Evolutionary conservation across 2,113 vertebrate species (phyloP), one percentile per base, ranked within the genome.

Genomic region (Fregata magnificens): DNA sequence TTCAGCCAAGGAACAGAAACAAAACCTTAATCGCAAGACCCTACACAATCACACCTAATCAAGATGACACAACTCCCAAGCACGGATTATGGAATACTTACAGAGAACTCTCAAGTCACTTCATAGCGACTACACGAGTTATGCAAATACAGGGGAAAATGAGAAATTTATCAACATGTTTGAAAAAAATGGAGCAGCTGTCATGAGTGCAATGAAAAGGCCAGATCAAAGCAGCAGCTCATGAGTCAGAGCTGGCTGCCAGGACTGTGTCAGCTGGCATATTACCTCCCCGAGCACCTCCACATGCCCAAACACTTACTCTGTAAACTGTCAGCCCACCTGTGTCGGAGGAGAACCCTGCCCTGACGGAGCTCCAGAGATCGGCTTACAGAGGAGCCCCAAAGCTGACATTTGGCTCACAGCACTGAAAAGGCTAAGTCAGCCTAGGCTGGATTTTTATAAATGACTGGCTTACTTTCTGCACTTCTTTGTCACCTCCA

Each of bases 241-340:
- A 15, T 42, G 85, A 94, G 85, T 53, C 90, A 88, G 86, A 94
- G 79, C 38, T 53, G 78, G 62, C 87, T 96, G 96, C 85, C 95
- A 96, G 58, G 44, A 28, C 49, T 56, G 44, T 93, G 87, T 85
- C 95, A 96, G 50, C 56, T 90, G 90, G 95, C 70, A 65, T 94
- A 45, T 90, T 93, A 91, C 84, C 74, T 93, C 92, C 71, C n/a
- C 1, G 4, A 88, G 78, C 78, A 95, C 92, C 82, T 94, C 87
- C 70, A 44, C 84, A 72, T 91, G 78, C 92, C 92, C 93, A 88
- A 94, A 92, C 92, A 92, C 91, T 74, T 77, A 92, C 82, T 95
- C 82, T 88, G 62, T 93, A 82, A 96, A 72, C 82, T 95, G 96
- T 85, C 87, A 70, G 93, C 92, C 90, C 96, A 96, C 92, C 96